Conservation (phyloP, 2,797 vertebrate genomes). For the Poecilia wingei region DNA sequence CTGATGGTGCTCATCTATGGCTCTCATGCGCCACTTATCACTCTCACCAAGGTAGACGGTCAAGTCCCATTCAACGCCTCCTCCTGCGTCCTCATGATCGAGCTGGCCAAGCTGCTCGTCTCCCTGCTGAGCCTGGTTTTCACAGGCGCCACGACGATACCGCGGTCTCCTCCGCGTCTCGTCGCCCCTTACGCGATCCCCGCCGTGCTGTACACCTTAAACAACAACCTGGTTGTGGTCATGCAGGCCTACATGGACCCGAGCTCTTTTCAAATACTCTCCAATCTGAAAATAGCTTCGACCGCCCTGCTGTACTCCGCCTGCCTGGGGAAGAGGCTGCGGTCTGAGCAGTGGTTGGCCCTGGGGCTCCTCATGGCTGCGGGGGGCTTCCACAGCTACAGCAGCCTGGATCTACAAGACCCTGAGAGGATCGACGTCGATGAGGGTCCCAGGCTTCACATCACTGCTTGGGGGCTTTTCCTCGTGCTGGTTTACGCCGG, state of each 20-base stretch:
- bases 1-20: slow-evolving; percentile 89
- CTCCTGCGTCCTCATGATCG: slow-evolving; percentile 89
- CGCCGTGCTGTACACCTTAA: slow-evolving; percentile 90
- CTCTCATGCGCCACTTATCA: slow-evolving; percentile 91
- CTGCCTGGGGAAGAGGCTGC: slow-evolving; percentile 84
- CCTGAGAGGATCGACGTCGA: background rate
- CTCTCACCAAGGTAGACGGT: slow-evolving; percentile 85
- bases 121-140: slow-evolving; percentile 80
- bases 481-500: slow-evolving; percentile 86
- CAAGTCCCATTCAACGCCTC: slow-evolving; percentile 88
- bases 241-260: slow-evolving; percentile 97
- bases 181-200: slow-evolving; percentile 87
- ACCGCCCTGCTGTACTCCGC: slow-evolving; percentile 89
- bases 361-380: slow-evolving; percentile 86
- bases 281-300: slow-evolving; percentile 92
- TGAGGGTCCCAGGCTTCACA: slow-evolving; percentile 67
- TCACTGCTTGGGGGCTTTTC: slow-evolving; percentile 86
- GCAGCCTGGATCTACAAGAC: slow-evolving; percentile 76
- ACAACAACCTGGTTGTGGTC: slow-evolving; percentile 94
- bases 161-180: slow-evolving; percentile 34
- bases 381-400: slow-evolving; percentile 86
- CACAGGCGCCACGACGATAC: slow-evolving; percentile 43
- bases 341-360: slow-evolving; percentile 81
- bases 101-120: slow-evolving; percentile 86
- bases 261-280: slow-evolving; percentile 93